Conservation (phyloP, 2,113 vertebrate genomes). For the Toxostoma redivivum region DNA sequence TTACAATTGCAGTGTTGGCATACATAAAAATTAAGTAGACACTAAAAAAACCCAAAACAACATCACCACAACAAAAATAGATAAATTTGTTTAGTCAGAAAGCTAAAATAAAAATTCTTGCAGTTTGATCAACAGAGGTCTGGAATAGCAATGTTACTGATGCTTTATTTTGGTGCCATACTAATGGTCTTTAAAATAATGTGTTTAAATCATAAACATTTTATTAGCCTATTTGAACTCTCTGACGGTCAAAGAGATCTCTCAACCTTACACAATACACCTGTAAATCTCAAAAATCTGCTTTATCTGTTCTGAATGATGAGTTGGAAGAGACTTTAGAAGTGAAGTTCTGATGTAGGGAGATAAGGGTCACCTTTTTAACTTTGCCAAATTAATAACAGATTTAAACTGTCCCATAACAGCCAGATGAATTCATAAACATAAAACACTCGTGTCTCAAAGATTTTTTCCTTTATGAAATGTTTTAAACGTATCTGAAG, state of each 20-base stretch:
- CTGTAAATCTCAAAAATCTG: background rate
- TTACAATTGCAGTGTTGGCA: background rate
- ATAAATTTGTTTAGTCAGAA: background rate
- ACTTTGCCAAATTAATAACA: background rate
- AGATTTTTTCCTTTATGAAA: background rate
- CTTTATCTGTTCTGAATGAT: background rate
- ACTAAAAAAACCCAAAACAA: accelerated
- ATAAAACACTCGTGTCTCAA: background rate
- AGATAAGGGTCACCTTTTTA: background rate
- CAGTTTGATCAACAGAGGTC: background rate
- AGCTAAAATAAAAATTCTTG: background rate
- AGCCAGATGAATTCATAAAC: background rate
- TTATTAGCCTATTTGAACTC: background rate
- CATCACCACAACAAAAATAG: background rate
- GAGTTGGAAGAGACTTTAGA: background rate
- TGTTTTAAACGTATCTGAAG: background rate
- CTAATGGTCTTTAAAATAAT: background rate
- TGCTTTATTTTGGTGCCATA: background rate
- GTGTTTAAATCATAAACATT: background rate
- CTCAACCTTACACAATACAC: background rate
- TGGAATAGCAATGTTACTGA: background rate
- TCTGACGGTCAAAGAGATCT: background rate
- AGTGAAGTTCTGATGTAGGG: background rate
- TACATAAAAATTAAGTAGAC: background rate
- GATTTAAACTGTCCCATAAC: background rate